Evolutionary conservation across 1,140 invertebrate species (phyloP).

Genomic region (Cephus cinctus): DNA sequence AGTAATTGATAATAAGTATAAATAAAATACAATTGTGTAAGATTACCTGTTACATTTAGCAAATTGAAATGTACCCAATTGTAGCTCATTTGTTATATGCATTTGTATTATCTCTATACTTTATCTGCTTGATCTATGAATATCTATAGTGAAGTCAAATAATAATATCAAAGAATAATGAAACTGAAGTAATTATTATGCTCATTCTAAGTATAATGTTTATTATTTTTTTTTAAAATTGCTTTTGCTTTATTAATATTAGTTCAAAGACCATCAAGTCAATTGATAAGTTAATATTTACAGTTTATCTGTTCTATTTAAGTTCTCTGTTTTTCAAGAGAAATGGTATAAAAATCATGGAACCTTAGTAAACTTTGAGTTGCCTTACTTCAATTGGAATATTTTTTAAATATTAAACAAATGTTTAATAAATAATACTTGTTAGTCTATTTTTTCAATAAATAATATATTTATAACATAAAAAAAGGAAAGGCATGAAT

Average conservation of each 20-base stretch:
- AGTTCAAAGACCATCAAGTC: constrained; percentile 4
- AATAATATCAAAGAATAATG: too few species aligned
- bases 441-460: constrained; percentile 1
- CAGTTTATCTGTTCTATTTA: constrained; percentile 8
- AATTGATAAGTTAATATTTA: constrained; percentile 6
- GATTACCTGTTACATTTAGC: neutral
- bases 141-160: too few species aligned
- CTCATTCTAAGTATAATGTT: too few species aligned
- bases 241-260: too few species aligned
- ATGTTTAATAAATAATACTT: neutral
- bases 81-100: too few species aligned
- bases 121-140: too few species aligned
- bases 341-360: constrained; percentile 4
- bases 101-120: too few species aligned
- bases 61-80: neutral
- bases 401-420: constrained; percentile 4
- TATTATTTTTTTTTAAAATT: too few species aligned
- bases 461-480: constrained; percentile 8
- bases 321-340: too few species aligned
- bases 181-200: too few species aligned
- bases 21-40: neutral
- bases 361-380: too few species aligned
- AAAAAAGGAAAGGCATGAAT: constrained; percentile 8
- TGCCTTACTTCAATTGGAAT: too few species aligned
- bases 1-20: neutral